Base-by-base conservation (phyloP, 1,140 invertebrate species). In the Nylanderia fulva region DNA sequence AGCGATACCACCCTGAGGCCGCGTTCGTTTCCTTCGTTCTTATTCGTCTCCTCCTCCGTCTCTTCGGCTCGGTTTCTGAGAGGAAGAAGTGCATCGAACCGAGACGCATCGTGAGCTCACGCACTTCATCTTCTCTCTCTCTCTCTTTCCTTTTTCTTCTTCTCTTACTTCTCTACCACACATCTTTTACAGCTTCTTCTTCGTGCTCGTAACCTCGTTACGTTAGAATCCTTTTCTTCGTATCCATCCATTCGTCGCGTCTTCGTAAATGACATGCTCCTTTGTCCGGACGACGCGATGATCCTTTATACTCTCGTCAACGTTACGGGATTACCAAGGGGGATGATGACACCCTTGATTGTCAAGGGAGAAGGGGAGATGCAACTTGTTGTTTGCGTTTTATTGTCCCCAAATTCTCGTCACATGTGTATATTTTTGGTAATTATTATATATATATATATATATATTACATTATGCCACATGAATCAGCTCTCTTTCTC, bases 1-100 rank as follows among this genome's bases (percentile, higher is more conserved):
- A 77, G 21, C 64, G 54, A 89, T 83, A 69, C 88, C 84, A 90
- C 89, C 89, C 89, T 64, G 84, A 83, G 89, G 89, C 89, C 86
- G 82, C 86, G 71, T 90, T 88, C 80, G 86, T 86, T 90, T 80
- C 63, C 87, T 88, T 77, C 76, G 71, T 88, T 84, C 77, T 69
- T 86, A 56, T 61, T 79, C 76, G 64, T 15, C 21, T 74, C 84
- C 21, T 29, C 60, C 86, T 79, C 72, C 29, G 45, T 56, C 45
- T 72, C 85, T 15, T 56, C 24, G 68, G 75, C 79, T 88, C 80
- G 63, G 29, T 87, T 77, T 79, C 63, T 66, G n/a, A 75, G 84
- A 84, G 61, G 75, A 39, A 79, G 77, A 86, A 85, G 83, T 85
- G 71, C 87, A 64, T 79, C 87, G 61, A 74, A 64, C 71, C 87